A percentile compares a stretch with the other conserved stretches of the same genome.
Conservation (phyloP, 2,797 vertebrate species). For the Macroramphosus scolopax region DNA sequence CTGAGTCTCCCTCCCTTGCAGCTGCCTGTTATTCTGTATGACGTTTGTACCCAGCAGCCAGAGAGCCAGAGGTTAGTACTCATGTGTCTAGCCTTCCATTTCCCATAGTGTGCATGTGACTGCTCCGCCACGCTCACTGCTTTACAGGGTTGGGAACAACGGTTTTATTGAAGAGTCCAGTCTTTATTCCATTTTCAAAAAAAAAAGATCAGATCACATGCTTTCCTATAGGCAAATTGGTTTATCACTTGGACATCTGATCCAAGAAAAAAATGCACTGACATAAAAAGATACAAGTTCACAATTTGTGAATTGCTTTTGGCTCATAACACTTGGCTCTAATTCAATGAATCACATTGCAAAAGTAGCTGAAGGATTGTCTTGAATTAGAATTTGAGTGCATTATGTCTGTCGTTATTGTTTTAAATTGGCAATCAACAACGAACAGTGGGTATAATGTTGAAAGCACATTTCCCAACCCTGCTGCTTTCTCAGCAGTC, state of each 20-base stretch:
- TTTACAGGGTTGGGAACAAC: constrained; percentile 70
- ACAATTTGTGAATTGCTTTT: constrained; percentile 8
- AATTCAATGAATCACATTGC: constrained; percentile 5
- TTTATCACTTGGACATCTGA: constrained; percentile 4
- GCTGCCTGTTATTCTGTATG: constrained; percentile 61
- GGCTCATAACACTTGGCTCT: constrained; percentile 1
- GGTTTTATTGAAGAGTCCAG: constrained; percentile 42
- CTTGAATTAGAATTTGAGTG: constrained; percentile 1
- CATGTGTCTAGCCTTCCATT: constrained; percentile 56
- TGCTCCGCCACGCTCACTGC: constrained; percentile 64
- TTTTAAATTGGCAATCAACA: constrained; percentile 11
- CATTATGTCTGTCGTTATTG: constrained; percentile 5
- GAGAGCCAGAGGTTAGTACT: constrained; percentile 60
- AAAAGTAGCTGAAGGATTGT: background rate
- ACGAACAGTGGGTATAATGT: constrained; percentile 20
- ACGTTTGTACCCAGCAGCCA: constrained; percentile 64
- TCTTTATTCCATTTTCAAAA: constrained; percentile 8
- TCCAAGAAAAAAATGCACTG: constrained; percentile 11
- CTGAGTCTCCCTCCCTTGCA: constrained; percentile 38
- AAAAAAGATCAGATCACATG: constrained; percentile 22
- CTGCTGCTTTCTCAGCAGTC: constrained; percentile 67
- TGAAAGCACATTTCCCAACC: constrained; percentile 55
- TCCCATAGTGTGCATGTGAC: constrained; percentile 68
- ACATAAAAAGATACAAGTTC: constrained; percentile 1
- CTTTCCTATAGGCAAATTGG: constrained; percentile 19